A percentile compares a stretch with the other conserved stretches of the same genome.
Evolutionary conservation across 2,888 invertebrate genomes (phyloP).

Genomic region (Tholera decimalis): DNA sequence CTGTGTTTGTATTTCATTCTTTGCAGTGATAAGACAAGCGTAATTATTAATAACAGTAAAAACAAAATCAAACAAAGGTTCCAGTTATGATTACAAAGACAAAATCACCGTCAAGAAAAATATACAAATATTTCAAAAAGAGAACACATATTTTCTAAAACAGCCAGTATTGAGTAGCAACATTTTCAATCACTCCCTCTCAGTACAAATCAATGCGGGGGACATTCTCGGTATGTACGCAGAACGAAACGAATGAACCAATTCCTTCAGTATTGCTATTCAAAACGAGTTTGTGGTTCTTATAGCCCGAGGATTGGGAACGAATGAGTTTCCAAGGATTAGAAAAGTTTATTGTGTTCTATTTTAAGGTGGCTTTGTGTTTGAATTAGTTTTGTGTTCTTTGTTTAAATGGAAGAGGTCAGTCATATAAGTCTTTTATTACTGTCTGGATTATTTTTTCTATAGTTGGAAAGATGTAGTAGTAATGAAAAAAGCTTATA

Average conservation of each 20-base stretch:
- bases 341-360: constrained; percentile 63
- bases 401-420: constrained; percentile 39
- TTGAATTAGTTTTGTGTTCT: constrained; percentile 50
- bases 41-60: background rate
- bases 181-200: constrained; percentile 72
- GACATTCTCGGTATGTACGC: constrained; percentile 45
- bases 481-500: too few species aligned
- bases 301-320: constrained; percentile 55
- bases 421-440: constrained; percentile 33
- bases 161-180: constrained; percentile 52
- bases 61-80: background rate
- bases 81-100: background rate
- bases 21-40: too few species aligned
- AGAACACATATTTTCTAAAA: constrained; percentile 32
- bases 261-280: constrained; percentile 65
- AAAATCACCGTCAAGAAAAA: background rate
- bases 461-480: too few species aligned
- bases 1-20: too few species aligned
- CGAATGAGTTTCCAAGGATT: constrained; percentile 61
- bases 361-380: constrained; percentile 54
- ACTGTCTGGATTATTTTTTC: background rate
- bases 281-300: constrained; percentile 65
- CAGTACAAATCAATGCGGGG: constrained; percentile 62
- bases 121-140: constrained; percentile 16
- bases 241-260: constrained; percentile 60